These are phyloP conservation scores for Pampusana beccarii DNA, from an alignment of 2,113 vertebrate species.

Conservation along the genomic window DNA sequence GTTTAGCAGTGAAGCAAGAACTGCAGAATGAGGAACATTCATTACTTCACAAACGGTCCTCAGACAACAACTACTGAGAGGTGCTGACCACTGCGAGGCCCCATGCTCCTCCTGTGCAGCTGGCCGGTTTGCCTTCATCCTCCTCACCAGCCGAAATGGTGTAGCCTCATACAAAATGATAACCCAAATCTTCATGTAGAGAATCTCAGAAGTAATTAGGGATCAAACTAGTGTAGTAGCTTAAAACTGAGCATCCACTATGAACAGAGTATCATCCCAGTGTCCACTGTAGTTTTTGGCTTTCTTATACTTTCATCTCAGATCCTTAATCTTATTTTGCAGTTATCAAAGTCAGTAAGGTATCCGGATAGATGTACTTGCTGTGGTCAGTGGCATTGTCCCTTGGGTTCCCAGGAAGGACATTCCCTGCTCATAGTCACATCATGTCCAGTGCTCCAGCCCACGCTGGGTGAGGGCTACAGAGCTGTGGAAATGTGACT, in stretches of 20 bases:
- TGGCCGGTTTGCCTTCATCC: neutral
- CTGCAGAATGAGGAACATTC: neutral
- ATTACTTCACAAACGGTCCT: neutral
- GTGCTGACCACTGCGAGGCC: neutral
- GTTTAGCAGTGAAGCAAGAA: neutral
- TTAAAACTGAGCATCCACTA: neutral
- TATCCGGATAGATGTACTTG: neutral
- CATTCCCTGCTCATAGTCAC: fast-evolving
- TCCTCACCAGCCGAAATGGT: neutral
- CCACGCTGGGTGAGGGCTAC: neutral
- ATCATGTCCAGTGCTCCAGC: neutral
- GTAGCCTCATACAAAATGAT: neutral
- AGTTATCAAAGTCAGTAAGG: neutral
- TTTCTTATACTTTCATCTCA: neutral
- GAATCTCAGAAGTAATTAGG: neutral
- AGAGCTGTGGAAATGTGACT: neutral
- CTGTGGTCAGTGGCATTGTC: neutral
- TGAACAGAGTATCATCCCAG: neutral
- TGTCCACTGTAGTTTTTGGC: neutral
- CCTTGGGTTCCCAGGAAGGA: neutral
- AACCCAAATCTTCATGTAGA: neutral
- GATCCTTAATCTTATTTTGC: neutral
- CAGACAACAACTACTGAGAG: neutral
- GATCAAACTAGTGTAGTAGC: neutral
- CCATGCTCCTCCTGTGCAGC: neutral